Conservation (phyloP, 2,797 vertebrate species). For the Liasis olivaceus region DNA sequence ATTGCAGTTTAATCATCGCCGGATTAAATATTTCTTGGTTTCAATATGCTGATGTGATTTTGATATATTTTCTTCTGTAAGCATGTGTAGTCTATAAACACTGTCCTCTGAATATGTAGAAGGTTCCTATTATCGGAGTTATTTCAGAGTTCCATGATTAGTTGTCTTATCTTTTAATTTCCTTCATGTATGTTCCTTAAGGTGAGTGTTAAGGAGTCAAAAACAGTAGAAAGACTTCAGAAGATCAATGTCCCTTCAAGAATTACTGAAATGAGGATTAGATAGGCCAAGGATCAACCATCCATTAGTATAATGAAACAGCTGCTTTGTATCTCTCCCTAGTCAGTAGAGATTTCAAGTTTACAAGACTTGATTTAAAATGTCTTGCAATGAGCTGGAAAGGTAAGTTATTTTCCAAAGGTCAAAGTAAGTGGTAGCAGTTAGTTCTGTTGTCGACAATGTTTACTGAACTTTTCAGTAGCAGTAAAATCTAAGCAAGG, state of each 20-base stretch:
- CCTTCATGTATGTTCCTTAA: not conserved
- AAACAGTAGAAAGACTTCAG: slow-evolving; percentile 26
- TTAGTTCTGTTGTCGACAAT: not conserved
- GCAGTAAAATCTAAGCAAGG: not conserved
- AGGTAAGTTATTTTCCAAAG: not conserved
- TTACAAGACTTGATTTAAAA: slow-evolving; percentile 7
- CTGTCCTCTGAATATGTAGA: slow-evolving; percentile 7
- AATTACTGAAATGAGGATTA: slow-evolving; percentile 39
- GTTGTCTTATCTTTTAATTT: slow-evolving; percentile 5
- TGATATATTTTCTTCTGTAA: not conserved
- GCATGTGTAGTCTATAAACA: not conserved
- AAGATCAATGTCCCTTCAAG: slow-evolving; percentile 33
- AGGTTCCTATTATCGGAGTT: not conserved
- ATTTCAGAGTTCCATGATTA: slow-evolving; percentile 3
- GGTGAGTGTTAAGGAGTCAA: slow-evolving; percentile 11
- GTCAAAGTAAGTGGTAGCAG: slow-evolving; percentile 20
- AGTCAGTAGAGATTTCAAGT: slow-evolving; percentile 41
- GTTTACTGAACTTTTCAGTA: slow-evolving; percentile 1
- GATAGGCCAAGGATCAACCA: slow-evolving; percentile 33
- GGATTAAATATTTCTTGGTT: slow-evolving; percentile 5
- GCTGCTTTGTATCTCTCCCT: slow-evolving; percentile 45
- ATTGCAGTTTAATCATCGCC: not conserved
- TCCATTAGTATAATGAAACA: slow-evolving; percentile 45
- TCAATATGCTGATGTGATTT: not conserved
- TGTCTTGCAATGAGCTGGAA: not conserved